Evolutionary conservation across 1,140 invertebrate genomes (phyloP).

Genomic region (Zaprionus kolodkinae): DNA sequence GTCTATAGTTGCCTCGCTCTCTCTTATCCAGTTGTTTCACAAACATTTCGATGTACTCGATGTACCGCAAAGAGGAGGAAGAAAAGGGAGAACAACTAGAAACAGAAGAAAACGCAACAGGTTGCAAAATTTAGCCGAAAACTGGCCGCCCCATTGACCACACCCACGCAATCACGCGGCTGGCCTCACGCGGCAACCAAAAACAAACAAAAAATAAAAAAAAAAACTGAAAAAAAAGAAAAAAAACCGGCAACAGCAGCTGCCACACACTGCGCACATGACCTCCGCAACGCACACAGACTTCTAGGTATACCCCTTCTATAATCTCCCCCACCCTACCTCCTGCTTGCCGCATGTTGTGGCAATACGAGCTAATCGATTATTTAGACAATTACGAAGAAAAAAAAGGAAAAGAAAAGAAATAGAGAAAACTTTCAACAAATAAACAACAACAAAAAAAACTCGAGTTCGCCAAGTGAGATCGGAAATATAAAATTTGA

Average conservation of each 20-base stretch:
- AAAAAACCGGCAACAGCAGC: slow-evolving; percentile 25
- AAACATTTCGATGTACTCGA: slow-evolving; percentile 72
- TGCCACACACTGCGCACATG: slow-evolving; percentile 56
- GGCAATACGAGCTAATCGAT: slow-evolving; percentile 63
- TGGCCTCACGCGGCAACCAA: slow-evolving; percentile 53
- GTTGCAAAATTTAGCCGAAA: slow-evolving; percentile 57
- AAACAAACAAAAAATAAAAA: slow-evolving; percentile 48
- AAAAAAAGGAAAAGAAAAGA: slow-evolving; percentile 17
- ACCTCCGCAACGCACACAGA: slow-evolving; percentile 60
- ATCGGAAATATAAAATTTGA: slow-evolving; percentile 51
- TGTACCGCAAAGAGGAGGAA: slow-evolving; percentile 15
- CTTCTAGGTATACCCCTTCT: background rate
- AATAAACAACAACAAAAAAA: slow-evolving; percentile 57
- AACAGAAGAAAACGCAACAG: slow-evolving; percentile 66
- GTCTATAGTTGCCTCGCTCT: background rate
- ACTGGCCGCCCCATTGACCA: background rate
- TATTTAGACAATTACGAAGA: slow-evolving; percentile 64
- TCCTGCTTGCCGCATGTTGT: slow-evolving; percentile 27
- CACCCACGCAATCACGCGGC: slow-evolving; percentile 62
- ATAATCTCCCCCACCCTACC: background rate
- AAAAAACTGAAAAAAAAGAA: slow-evolving; percentile 52
- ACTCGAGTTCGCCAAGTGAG: slow-evolving; percentile 24
- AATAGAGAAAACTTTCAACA: slow-evolving; percentile 46
- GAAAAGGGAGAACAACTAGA: background rate
- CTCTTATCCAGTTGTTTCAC: slow-evolving; percentile 34